These are phyloP conservation scores for Leptodactylus fuscus DNA, from an alignment of 2,113 vertebrate species.

Conservation along the genomic window DNA sequence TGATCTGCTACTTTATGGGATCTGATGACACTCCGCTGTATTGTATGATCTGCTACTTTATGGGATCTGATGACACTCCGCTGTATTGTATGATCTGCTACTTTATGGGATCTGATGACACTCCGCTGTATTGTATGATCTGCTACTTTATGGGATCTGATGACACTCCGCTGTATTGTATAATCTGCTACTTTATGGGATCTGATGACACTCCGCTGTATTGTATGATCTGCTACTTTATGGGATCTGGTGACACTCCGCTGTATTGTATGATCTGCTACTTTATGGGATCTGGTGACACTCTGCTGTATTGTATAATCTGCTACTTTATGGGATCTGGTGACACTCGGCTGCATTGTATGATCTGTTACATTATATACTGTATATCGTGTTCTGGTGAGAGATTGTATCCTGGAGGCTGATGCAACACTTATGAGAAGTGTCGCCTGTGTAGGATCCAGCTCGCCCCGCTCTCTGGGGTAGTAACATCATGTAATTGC, in stretches of 20 bases:
- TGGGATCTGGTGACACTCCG: not conserved
- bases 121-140: too few relatives aligned
- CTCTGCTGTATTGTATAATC: too few relatives aligned
- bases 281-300: not conserved
- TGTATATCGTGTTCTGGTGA: not conserved
- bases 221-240: not conserved
- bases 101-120: too few relatives aligned
- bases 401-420: conserved; percentile 3
- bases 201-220: not conserved
- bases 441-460: conserved; percentile 16
- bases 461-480: not conserved
- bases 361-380: not conserved
- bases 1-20: too few relatives aligned
- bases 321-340: not conserved
- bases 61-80: too few relatives aligned
- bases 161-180: not conserved
- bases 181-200: not conserved
- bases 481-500: conserved; percentile 43
- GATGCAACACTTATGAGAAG: conserved; percentile 58
- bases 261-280: not conserved
- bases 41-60: too few relatives aligned
- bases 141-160: too few relatives aligned
- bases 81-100: too few relatives aligned
- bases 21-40: too few relatives aligned
- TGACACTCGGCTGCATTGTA: not conserved